Evolutionary conservation across 2,113 vertebrate species (phyloP).

Genomic region (Falcunculus frontatus): DNA sequence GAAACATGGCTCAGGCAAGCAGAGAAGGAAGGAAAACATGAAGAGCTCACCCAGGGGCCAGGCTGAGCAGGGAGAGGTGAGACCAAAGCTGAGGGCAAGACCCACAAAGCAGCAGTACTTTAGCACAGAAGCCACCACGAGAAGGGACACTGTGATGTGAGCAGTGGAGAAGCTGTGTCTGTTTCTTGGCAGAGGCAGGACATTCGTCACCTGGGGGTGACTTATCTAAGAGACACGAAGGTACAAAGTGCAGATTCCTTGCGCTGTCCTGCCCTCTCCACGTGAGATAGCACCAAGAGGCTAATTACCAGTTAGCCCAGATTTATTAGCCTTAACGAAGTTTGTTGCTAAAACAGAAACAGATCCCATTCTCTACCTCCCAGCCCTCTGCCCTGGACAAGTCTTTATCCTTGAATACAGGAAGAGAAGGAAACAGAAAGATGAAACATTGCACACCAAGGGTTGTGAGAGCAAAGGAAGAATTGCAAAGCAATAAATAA

Average conservation of each 20-base stretch:
- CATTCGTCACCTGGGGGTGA: neutral
- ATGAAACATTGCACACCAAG: neutral
- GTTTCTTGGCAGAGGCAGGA: neutral
- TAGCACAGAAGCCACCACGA: neutral
- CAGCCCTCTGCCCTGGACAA: neutral
- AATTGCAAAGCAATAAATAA: neutral
- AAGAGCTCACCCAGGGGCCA: neutral
- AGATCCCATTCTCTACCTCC: neutral
- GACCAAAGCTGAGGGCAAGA: neutral
- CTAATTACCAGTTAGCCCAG: neutral
- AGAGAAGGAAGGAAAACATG: neutral
- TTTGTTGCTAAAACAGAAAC: neutral
- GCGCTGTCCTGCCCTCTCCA: neutral
- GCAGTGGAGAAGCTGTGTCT: neutral
- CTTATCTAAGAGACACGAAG: neutral
- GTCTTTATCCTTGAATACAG: neutral
- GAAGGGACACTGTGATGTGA: neutral
- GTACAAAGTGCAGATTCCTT: neutral
- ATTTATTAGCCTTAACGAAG: neutral
- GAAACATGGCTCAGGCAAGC: accelerated
- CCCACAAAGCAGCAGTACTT: neutral
- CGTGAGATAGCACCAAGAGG: neutral
- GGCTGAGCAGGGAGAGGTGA: neutral
- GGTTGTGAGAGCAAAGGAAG: neutral
- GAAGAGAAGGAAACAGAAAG: neutral